Base-by-base conservation (phyloP, 1,140 invertebrate genomes). In the Heliothis subflexa region DNA sequence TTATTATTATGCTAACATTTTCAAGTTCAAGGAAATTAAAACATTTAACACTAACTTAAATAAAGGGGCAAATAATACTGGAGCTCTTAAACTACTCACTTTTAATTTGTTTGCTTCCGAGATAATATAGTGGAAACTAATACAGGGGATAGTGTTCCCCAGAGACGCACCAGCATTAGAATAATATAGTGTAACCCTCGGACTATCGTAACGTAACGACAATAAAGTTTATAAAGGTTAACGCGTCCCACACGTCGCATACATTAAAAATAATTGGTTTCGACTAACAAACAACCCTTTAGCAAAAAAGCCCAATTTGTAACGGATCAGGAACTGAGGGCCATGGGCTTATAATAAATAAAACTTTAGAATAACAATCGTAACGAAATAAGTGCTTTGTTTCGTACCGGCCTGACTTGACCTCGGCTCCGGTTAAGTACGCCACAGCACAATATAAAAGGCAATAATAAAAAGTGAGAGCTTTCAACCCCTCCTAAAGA, bases 401-500 rank as follows among this genome's bases (percentile, higher is more conserved):
- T 87, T 86, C 70, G 73, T 80, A 82, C 62, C 70, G 82, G 82
- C 85, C 80, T 78, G 52, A 78, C 81, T 81, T 85, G 86, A 86
- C 86, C 88, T 88, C 83, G 82, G 78, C 79, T 86, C 76, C 82
- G 76, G 84, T 88, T 89, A 89, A 90, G 85, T 86, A 85, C 73
- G 76, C 72, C 81, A 82, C 82, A 89, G 86, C 81, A 90, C 83
- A 86, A 87, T 88, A 88, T 87, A 88, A 89, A 92, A 82, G 84
- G 86, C 85, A 86, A 91, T 91, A 91, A 89, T 86, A 91, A 88
- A 91, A 91, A 91, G 83, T 86, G 86, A 86, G 86, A 88, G 87
- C 89, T 91, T 88, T 91, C 87, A 92, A 87, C 88, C 87, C 89
- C 90, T 91, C 90, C 85, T 91, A 90, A 91, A 91, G 89, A 93